Conservation (phyloP, 2,113 vertebrate genomes). For the Chascanopsetta lugubris region DNA sequence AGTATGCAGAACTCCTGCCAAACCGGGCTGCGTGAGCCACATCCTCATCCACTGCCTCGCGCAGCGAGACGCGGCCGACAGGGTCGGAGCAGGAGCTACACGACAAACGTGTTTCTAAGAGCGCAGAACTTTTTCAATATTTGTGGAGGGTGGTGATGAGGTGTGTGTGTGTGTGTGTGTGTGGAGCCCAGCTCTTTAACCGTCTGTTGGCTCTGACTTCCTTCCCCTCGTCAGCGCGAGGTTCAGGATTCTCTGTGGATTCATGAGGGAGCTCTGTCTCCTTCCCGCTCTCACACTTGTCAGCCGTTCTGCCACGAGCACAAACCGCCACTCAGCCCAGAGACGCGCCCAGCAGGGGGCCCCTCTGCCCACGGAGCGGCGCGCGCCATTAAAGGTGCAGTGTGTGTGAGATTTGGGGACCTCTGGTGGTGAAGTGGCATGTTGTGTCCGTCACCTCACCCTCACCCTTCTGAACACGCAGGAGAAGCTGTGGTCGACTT, state of each 20-base stretch:
- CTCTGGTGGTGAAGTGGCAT: too few relatives aligned
- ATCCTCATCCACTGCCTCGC: background rate
- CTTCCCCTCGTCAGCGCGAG: background rate
- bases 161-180: too few relatives aligned
- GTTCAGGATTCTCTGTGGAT: background rate
- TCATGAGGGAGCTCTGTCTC: background rate
- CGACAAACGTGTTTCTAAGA: background rate
- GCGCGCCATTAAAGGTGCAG: too few relatives aligned
- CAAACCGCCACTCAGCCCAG: background rate
- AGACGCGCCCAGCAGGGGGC: too few relatives aligned
- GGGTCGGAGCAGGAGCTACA: background rate
- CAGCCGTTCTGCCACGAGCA: background rate
- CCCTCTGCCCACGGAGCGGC: too few relatives aligned
- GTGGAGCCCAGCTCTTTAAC: background rate
- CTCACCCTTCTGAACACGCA: too few relatives aligned
- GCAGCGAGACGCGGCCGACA: background rate
- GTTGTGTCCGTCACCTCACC: too few relatives aligned
- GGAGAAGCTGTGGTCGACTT: too few relatives aligned
- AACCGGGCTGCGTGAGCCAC: too few relatives aligned
- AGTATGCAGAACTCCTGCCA: too few relatives aligned
- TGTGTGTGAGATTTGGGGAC: too few relatives aligned
- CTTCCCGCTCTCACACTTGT: background rate
- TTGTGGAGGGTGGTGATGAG: background rate
- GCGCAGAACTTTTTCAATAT: background rate
- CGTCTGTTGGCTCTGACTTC: background rate